Conservation (phyloP, 2,797 vertebrate species). For the Agapornis canus region DNA sequence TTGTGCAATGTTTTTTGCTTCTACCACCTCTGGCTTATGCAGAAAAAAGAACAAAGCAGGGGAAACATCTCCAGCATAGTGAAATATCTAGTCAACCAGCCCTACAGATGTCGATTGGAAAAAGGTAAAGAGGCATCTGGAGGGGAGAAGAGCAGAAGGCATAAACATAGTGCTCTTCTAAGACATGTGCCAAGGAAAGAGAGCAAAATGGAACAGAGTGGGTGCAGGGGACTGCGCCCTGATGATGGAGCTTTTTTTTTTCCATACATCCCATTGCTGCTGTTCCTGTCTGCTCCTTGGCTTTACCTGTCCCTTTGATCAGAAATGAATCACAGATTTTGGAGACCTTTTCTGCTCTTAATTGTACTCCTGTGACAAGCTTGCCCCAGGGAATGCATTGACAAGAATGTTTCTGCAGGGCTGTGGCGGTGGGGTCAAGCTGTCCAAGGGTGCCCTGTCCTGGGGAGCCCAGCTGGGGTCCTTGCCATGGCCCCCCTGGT, state of each 20-base stretch:
- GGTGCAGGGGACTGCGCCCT: accelerated
- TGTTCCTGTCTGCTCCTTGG: accelerated
- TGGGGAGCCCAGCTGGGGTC: accelerated
- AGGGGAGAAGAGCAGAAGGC: not conserved
- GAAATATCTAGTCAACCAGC: accelerated
- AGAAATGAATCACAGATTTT: not conserved
- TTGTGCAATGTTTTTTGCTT: not conserved
- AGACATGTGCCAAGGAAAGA: not conserved
- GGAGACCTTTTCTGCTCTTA: not conserved
- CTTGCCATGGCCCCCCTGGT: accelerated
- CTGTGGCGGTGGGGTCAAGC: accelerated
- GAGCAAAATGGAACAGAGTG: not conserved
- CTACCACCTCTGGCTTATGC: not conserved
- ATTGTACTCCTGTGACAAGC: no score
- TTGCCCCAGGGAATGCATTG: not conserved
- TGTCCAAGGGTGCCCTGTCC: accelerated
- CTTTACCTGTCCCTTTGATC: not conserved
- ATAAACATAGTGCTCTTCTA: not conserved
- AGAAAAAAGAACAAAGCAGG: not conserved
- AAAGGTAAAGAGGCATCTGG: not conserved
- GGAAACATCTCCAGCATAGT: not conserved
- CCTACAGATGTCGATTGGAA: not conserved
- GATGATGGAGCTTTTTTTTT: not conserved
- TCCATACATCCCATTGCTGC: no score
- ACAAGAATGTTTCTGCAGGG: not conserved